Base-by-base conservation (phyloP, 1,140 invertebrate species). In the Orussus abietinus region DNA sequence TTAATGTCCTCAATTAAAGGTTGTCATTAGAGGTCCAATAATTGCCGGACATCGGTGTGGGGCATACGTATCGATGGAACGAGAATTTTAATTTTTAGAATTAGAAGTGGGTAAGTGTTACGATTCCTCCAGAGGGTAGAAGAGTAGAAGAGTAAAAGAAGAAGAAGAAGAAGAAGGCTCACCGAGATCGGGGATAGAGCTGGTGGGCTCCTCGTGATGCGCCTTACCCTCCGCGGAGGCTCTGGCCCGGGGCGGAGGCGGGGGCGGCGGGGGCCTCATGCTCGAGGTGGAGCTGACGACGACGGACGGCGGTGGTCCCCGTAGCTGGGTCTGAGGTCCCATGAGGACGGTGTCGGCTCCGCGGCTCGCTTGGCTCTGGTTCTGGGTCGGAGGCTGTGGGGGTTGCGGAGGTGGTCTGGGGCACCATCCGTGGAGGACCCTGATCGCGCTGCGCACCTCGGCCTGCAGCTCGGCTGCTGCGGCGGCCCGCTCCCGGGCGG, bases 161-260 rank as follows among this genome's bases (percentile, higher is more conserved):
- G 11, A 36, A 26, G 15, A 33, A 33, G 30, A 15, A 38, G 31
- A 35, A 19, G 29, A 28, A 35, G 25, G 75, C 84, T 84, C 59
- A 88, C 86, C 86, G 76, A 89, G 75, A 79, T 89, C 86, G 37
- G 86, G 86, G 67, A 88, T 88, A 45, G 86, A 89, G 69, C 85
- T 88, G 26, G 85, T 85, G 2, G 85, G 85, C 64, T 89, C 85
- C 68, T 89, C 85, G 64, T 81, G 75, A 41, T 73, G 68, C 42
- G 56, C 62, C 47, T 69, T 71, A 42, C 70, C 70, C 46, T 72
- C 69, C 33, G 49, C 57, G 18, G 62, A 61, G 44, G 57, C 56
- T 41, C 67, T 64, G 47, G 61, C 57, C 45, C 74, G 69, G 22
- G 75, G 76, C 21, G 76, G 76, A 4, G 77, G 77, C 14, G 77